Percentiles rank a stretch among this genome's conserved stretches.
These are phyloP conservation scores for Spodoptera frugiperda DNA, from an alignment of 1,140 invertebrate genomes.

Conservation along the genomic window DNA sequence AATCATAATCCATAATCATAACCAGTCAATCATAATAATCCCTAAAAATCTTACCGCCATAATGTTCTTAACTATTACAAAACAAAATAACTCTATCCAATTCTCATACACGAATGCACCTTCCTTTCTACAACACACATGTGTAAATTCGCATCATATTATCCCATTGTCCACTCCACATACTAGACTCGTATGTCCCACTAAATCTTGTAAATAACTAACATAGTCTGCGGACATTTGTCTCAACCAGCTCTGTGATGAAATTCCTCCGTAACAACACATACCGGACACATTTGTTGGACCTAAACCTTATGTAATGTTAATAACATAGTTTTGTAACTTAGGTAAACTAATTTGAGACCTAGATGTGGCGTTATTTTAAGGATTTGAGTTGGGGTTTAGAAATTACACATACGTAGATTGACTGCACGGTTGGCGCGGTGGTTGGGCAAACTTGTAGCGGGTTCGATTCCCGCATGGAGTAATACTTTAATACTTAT, in stretches of 20 bases:
- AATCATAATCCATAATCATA: too few relatives aligned
- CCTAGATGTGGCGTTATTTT: background rate
- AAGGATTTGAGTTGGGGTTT: background rate
- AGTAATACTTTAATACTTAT: too few relatives aligned
- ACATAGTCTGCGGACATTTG: slow-evolving; percentile 19
- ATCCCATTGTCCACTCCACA: background rate
- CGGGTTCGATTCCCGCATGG: too few relatives aligned
- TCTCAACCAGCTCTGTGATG: slow-evolving; percentile 18
- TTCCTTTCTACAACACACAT: too few relatives aligned
- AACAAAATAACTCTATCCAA: too few relatives aligned
- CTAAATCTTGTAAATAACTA: slow-evolving; percentile 29
- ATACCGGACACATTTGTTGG: background rate
- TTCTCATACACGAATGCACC: too few relatives aligned
- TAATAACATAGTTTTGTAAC: slow-evolving; percentile 6
- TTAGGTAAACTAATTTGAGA: slow-evolving; percentile 18
- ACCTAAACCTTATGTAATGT: background rate
- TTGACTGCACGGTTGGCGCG: too few relatives aligned
- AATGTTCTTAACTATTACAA: too few relatives aligned
- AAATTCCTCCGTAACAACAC: slow-evolving; percentile 15
- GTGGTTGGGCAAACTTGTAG: too few relatives aligned
- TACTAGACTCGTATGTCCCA: background rate
- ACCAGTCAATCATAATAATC: too few relatives aligned
- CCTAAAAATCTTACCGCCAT: too few relatives aligned
- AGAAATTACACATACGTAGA: background rate
- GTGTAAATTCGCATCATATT: background rate